These are phyloP conservation scores for Cacatua alba DNA, from an alignment of 2,113 vertebrate species.

Conservation along the genomic window DNA sequence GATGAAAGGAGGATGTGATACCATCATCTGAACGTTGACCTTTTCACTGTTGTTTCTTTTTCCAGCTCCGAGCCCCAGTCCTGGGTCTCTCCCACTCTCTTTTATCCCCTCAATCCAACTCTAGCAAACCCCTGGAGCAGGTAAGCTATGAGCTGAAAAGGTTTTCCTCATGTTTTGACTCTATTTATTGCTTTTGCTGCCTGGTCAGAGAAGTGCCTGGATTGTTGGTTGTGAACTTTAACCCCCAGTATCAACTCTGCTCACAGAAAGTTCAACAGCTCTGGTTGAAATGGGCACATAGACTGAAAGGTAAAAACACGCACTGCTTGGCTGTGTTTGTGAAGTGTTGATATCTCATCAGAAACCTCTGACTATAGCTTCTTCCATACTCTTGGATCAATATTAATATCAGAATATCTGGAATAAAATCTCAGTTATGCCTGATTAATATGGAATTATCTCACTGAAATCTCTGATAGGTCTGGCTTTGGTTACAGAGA, in stretches of 20 bases:
- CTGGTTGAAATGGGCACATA: neutral
- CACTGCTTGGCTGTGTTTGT: neutral
- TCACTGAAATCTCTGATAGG: neutral
- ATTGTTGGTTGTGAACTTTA: slow-evolving; percentile 53
- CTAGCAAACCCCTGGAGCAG: slow-evolving; percentile 58
- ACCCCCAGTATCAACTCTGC: neutral
- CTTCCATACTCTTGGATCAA: neutral
- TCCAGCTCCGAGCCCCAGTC: slow-evolving; percentile 52
- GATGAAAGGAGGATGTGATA: slow-evolving; percentile 78
- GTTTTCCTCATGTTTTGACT: slow-evolving; percentile 50
- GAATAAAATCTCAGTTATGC: neutral
- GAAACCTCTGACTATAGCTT: neutral
- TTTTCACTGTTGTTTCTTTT: slow-evolving; percentile 76
- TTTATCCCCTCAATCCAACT: slow-evolving; percentile 55
- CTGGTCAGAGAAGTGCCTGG: slow-evolving; percentile 4
- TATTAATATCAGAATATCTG: neutral
- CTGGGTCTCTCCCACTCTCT: slow-evolving; percentile 32
- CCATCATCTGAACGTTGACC: slow-evolving; percentile 77
- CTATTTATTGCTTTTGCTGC: slow-evolving; percentile 45
- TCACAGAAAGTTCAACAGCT: neutral
- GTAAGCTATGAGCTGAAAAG: slow-evolving; percentile 43
- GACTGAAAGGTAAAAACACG: neutral
- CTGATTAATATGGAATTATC: neutral
- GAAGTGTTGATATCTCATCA: neutral
- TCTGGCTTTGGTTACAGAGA: neutral